These are phyloP conservation scores for Otus scops DNA, from an alignment of 2,797 vertebrate species.

Conservation along the genomic window DNA sequence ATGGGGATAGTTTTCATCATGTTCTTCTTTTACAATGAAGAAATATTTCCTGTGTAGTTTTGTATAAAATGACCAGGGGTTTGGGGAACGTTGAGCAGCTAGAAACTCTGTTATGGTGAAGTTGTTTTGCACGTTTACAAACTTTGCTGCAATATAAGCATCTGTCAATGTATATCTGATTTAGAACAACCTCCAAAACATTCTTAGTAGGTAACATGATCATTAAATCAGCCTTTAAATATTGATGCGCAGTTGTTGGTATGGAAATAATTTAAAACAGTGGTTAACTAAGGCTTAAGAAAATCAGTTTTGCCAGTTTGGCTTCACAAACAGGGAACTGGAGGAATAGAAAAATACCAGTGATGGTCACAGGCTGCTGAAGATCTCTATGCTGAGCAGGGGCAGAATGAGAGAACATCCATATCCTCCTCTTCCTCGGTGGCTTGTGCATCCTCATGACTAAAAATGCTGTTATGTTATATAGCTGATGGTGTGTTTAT, in stretches of 20 bases:
- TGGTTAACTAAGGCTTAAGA: not conserved
- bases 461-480: not conserved
- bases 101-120: not conserved
- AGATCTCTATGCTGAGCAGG: not conserved
- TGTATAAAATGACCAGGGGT: not conserved
- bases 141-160: not conserved
- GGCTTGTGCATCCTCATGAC: not conserved
- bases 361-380: not conserved
- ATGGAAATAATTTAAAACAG: not conserved
- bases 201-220: not conserved
- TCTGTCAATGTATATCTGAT: not conserved
- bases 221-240: not conserved
- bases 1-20: not conserved
- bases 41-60: not conserved
- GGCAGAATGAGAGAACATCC: not conserved
- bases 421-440: not conserved
- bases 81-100: not conserved
- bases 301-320: not conserved
- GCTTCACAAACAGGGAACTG: not conserved
- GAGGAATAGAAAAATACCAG: not conserved
- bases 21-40: not conserved
- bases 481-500: not conserved
- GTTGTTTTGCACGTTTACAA: not conserved
- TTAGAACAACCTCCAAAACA: not conserved
- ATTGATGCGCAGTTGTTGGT: not conserved